These are phyloP conservation scores for Rallus crepitans DNA, from an alignment of 2,797 vertebrate genomes.

Conservation along the genomic window DNA sequence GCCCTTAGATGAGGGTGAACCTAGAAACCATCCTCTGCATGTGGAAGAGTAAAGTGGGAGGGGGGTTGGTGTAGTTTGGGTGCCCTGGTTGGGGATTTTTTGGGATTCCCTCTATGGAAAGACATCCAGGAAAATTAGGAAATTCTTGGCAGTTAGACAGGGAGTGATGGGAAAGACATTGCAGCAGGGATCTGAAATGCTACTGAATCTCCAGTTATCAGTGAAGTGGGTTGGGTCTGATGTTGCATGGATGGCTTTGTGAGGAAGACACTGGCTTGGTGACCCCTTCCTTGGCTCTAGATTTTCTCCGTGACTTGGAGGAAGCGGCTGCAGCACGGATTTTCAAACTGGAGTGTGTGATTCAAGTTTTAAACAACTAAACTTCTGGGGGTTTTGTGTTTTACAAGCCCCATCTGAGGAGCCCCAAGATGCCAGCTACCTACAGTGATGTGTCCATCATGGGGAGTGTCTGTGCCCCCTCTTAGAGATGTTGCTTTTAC, in stretches of 20 bases:
- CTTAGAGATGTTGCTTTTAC: neutral
- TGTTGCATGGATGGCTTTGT: neutral
- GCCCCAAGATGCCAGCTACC: neutral
- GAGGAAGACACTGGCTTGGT: neutral
- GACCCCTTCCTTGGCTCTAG: neutral
- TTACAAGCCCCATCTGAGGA: neutral
- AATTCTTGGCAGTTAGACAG: neutral
- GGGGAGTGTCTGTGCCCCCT: neutral
- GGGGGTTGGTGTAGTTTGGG: neutral
- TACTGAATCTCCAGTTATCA: neutral
- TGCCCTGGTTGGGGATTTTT: neutral
- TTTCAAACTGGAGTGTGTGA: neutral
- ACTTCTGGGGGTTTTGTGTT: neutral
- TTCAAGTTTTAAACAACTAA: neutral
- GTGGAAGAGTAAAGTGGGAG: neutral
- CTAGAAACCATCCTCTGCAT: neutral
- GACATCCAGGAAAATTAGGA: neutral
- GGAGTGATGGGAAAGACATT: neutral
- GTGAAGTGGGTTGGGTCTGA: neutral
- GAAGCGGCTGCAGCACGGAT: neutral
- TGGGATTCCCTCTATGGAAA: neutral
- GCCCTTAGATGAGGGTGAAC: neutral
- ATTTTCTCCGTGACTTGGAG: neutral
- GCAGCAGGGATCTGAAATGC: neutral
- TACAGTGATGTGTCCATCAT: neutral